These are phyloP conservation scores for Omphaloscelis lunosa DNA, from an alignment of 2,888 invertebrate genomes.

Conservation along the genomic window DNA sequence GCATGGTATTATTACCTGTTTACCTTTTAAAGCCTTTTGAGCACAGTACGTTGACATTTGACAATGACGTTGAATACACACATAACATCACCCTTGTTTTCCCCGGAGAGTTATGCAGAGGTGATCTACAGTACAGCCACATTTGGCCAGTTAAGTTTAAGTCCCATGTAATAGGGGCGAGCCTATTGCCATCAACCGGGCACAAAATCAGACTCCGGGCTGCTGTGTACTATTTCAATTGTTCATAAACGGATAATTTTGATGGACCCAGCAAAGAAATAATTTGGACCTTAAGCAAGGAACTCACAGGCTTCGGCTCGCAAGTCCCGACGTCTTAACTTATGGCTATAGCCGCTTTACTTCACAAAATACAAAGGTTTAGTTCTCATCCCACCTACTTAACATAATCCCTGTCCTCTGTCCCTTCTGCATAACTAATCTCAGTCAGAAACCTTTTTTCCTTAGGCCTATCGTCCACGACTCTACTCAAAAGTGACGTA, in stretches of 20 bases:
- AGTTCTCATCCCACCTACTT: slow-evolving; percentile 31
- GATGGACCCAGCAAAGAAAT: neutral
- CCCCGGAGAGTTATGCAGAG: too few species aligned
- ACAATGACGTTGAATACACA: neutral
- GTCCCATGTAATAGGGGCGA: too few species aligned
- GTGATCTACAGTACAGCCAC: neutral
- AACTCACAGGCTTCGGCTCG: neutral
- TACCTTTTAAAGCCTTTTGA: neutral
- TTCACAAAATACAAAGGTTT: slow-evolving; percentile 37
- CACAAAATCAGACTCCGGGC: neutral
- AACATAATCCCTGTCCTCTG: slow-evolving; percentile 39
- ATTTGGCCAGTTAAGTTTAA: neutral
- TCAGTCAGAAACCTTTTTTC: slow-evolving; percentile 48
- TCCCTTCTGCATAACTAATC: slow-evolving; percentile 47
- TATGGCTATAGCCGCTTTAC: neutral
- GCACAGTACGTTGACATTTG: neutral
- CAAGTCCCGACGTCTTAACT: neutral
- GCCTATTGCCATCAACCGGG: neutral
- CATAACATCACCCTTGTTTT: neutral
- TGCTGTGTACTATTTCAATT: neutral
- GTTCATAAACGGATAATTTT: neutral
- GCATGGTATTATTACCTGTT: neutral
- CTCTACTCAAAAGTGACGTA: neutral
- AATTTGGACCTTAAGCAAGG: neutral
- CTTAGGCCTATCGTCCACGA: neutral